Base-by-base conservation (phyloP, 2,113 vertebrate genomes). In the Synchiropus splendidus region DNA sequence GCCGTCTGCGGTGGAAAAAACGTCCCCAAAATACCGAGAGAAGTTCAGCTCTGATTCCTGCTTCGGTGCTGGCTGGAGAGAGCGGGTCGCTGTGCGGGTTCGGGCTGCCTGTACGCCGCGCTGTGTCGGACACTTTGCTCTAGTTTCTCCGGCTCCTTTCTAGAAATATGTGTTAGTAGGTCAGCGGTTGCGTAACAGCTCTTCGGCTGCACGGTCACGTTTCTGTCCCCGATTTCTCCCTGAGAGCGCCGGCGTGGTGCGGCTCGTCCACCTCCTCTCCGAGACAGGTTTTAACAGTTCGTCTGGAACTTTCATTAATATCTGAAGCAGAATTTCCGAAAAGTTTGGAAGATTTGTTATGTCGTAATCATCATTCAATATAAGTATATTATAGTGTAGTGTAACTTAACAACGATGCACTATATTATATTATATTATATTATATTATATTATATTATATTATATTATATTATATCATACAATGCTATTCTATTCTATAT, bases 161-260 rank as follows among this genome's bases (percentile, higher is more conserved):
- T 58, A 66, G 69, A 81, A 67, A 87, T 86, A 79, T 88, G 81
- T 87, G 86, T 88, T 88, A 88, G 86, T 88, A 85, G 86, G 86
- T 88, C 86, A 86, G 69, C 51, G 61, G 83, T 87, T 88, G 84
- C 86, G 74, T 88, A 88, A 88, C 85, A 85, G 72, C 75, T 63
- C 82, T 75, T 73, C 58, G 70, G 78, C 76, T 85, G 83, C 84
- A 81, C 81, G 54, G 81, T 85, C 85, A 86, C 83, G 82, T 80
- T 85, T 75, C 40, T 78, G 72, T 72, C 71, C 70, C 61, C 59
- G 58, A 51, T 69, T 44, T 64, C 57, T 63, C 61, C 47, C 52
- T 59, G 48, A 58, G 15, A 60, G 46, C 45, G 18, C 30, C 15
- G 11, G 45, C 43, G 11, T 27, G 39, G 14, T 42, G 31, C 51